Conservation (phyloP, 1,140 invertebrate genomes). For the Bombus turneri region DNA sequence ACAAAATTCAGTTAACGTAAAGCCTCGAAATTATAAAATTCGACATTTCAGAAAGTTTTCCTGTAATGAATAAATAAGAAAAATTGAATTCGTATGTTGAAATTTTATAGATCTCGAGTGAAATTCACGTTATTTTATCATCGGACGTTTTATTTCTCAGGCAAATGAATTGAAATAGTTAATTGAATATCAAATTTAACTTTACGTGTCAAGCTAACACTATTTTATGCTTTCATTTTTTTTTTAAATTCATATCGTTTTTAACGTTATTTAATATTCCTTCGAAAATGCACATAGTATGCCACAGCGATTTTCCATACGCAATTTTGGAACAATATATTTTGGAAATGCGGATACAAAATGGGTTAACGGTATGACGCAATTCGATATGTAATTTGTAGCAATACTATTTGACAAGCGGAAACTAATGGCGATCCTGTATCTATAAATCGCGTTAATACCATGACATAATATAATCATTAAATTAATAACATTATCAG, state of each 20-base stretch:
- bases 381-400: slow-evolving; percentile 1
- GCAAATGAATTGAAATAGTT: neutral
- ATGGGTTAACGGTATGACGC: slow-evolving; percentile 10
- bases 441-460: neutral
- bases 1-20: too few relatives aligned
- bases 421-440: neutral
- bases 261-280: neutral
- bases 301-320: neutral
- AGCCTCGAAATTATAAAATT: too few relatives aligned
- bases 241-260: neutral
- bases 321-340: neutral
- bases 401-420: slow-evolving; percentile 10
- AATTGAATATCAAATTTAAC: neutral
- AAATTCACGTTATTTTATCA: neutral
- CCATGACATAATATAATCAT: neutral
- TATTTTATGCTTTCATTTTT: neutral
- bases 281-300: neutral
- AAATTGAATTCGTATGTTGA: too few relatives aligned
- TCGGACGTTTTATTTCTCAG: neutral
- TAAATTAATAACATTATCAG: neutral
- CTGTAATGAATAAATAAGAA: too few relatives aligned
- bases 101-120: neutral
- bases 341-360: neutral
- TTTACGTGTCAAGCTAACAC: neutral
- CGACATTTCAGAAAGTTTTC: too few relatives aligned